Conservation (phyloP, 2,797 vertebrate genomes). For the Gadopsis bispinosus region DNA sequence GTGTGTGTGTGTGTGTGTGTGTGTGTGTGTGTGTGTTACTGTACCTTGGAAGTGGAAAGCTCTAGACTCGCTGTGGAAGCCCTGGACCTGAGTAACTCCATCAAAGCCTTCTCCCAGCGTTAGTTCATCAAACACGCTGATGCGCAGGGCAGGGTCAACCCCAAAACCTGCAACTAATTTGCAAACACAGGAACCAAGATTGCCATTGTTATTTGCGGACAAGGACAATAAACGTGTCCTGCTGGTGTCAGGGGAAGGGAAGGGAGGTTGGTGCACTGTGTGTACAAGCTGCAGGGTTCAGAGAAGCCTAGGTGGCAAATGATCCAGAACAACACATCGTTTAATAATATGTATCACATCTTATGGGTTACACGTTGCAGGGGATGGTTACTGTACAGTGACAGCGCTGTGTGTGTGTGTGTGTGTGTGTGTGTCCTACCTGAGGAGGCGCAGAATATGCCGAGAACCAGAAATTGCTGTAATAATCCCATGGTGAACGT, state of each 20-base stretch:
- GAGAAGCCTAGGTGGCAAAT: slow-evolving; percentile 6
- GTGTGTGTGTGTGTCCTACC: slow-evolving; percentile 72
- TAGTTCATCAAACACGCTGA: slow-evolving; percentile 93
- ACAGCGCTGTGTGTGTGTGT: slow-evolving; percentile 18
- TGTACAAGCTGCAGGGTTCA: background rate
- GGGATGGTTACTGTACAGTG: slow-evolving; percentile 33
- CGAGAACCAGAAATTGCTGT: slow-evolving; percentile 81
- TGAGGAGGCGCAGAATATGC: slow-evolving; percentile 80
- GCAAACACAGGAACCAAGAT: slow-evolving; percentile 54
- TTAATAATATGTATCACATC: background rate
- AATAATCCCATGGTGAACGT: slow-evolving; percentile 85
- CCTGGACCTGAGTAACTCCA: slow-evolving; percentile 95
- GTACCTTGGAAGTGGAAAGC: slow-evolving; percentile 98
- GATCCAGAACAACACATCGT: slow-evolving; percentile 5
- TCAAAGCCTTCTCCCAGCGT: slow-evolving; percentile 87
- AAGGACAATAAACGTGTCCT: slow-evolving; percentile 19
- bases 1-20: slow-evolving; percentile 33
- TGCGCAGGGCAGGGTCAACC: slow-evolving; percentile 94
- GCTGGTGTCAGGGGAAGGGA: slow-evolving; percentile 22
- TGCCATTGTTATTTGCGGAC: slow-evolving; percentile 27
- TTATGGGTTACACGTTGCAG: slow-evolving; percentile 27
- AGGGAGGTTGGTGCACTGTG: slow-evolving; percentile 18
- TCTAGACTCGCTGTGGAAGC: slow-evolving; percentile 95
- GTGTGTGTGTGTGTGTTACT: slow-evolving; percentile 37
- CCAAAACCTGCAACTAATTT: slow-evolving; percentile 91